Conservation (phyloP, 2,113 vertebrate genomes). For the Scortum barcoo region DNA sequence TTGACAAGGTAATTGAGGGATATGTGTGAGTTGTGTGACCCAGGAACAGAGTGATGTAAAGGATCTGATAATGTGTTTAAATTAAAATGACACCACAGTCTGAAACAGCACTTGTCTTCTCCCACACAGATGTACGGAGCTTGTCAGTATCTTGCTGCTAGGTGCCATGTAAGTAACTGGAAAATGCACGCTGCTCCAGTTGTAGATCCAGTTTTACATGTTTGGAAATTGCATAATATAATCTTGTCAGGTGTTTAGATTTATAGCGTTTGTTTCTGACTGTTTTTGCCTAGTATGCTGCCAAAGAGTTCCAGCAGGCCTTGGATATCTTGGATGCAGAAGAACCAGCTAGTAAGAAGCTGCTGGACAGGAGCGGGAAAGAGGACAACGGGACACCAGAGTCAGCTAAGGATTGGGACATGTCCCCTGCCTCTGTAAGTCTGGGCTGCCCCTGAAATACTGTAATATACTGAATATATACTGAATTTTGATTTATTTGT, state of each 20-base stretch:
- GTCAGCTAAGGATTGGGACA: constrained; percentile 91
- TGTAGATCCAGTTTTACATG: neutral
- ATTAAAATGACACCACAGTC: neutral
- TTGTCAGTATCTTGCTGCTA: constrained; percentile 97
- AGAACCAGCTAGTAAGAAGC: constrained; percentile 92
- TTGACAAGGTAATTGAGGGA: constrained; percentile 91
- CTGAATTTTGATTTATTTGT: neutral
- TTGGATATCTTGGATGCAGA: constrained; percentile 97
- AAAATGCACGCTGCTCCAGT: neutral
- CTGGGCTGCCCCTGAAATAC: neutral
- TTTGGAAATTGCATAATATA: neutral
- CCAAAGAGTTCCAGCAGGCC: constrained; percentile 97
- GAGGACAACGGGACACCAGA: constrained; percentile 90
- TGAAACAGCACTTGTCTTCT: constrained; percentile 23
- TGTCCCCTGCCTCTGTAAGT: constrained; percentile 94
- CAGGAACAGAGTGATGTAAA: neutral
- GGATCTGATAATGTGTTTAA: neutral
- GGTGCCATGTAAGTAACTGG: constrained; percentile 93
- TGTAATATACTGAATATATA: neutral
- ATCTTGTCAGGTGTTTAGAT: neutral
- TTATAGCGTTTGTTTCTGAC: neutral
- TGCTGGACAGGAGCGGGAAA: constrained; percentile 90
- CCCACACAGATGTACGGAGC: constrained; percentile 91
- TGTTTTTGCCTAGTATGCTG: constrained; percentile 89
- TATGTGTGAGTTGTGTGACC: too few relatives aligned